phyloP scores from a whole-genome alignment of 2,113 vertebrate species.

The Platichthys stellatus region DNA sequence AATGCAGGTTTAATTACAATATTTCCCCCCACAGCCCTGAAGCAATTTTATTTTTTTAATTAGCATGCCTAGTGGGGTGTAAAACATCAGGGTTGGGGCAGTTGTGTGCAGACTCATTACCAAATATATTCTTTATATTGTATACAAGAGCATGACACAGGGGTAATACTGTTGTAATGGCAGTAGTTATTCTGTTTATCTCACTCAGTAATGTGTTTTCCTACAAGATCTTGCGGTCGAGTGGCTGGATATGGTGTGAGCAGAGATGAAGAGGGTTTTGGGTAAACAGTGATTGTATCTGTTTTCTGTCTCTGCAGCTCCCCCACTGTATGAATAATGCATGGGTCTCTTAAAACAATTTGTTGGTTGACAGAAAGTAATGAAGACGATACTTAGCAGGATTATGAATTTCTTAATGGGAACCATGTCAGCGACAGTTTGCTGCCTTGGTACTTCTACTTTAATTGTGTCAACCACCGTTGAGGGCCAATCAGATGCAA shows the following conservation, averaged over 20 bases:
- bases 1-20: constrained; percentile 54
- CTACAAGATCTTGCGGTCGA: neutral
- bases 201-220: constrained; percentile 1
- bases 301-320: constrained; percentile 24
- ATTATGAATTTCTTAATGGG: constrained; percentile 57
- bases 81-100: constrained; percentile 13
- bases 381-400: constrained; percentile 47
- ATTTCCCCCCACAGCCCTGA: constrained; percentile 31
- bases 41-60: constrained; percentile 41
- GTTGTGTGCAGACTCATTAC: constrained; percentile 21
- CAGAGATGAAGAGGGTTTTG: constrained; percentile 15
- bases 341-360: constrained; percentile 62
- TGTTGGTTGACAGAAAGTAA: constrained; percentile 70
- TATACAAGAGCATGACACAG: neutral
- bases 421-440: constrained; percentile 31
- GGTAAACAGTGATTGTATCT: constrained; percentile 53
- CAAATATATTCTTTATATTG: neutral
- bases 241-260: constrained; percentile 5
- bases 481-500: constrained; percentile 5
- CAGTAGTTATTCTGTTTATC: constrained; percentile 1
- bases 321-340: constrained; percentile 58
- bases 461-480: neutral
- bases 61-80: constrained; percentile 37
- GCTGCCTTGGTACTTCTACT: neutral
- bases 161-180: neutral